Base-by-base conservation (phyloP, 2,113 vertebrate genomes). In the Ceyx margarethae region DNA sequence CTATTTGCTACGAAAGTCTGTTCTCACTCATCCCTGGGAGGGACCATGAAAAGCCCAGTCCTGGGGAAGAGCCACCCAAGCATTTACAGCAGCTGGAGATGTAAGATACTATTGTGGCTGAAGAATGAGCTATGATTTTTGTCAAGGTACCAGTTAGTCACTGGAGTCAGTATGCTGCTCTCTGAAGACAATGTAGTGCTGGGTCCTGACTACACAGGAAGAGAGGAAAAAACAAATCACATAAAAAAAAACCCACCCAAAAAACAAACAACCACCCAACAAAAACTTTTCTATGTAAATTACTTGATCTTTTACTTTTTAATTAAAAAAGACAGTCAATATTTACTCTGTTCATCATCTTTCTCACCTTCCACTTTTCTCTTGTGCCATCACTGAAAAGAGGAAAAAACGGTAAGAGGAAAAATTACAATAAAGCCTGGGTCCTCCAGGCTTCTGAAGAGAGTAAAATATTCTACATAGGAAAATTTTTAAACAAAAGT, bases 101-200 rank as follows among this genome's bases (percentile, higher is more conserved):
- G 18, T 9, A 50, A 89, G 81, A 87, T 75, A 75, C 11, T 29
- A 37, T 31, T 91, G 81, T 71, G 60, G 81, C 58, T 89, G 71
- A 81, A 85, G 51, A 89, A 87, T 28, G 60, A 71, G 43, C 71
- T 23, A 43, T 20, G 51, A 76, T 46, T 91, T 58, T 69, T 87
- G 88, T 91, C 66, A 78, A 89, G 81, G 75, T 72, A 69, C 67
- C 51, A 37, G 50, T 73, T 87, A 81, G 73, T 91, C 89, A 74
- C 51, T 60, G 72, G 26, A 53, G 54, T 69, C 43, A 28, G 29
- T 33, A 33, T 81, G 74, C 78, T 76, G 58, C 46, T 93, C 33
- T 73, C 71, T 85, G 54, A 84, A 87, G 77, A 76, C 37, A 89
- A 66, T 62, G 51, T 2, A 6, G n/a, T 57, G 31, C 62, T 67